Evolutionary conservation across 2,888 invertebrate genomes (phyloP), one percentile per base, ranked within the genome.

Genomic region (Minunthozetes semirufus): DNA sequence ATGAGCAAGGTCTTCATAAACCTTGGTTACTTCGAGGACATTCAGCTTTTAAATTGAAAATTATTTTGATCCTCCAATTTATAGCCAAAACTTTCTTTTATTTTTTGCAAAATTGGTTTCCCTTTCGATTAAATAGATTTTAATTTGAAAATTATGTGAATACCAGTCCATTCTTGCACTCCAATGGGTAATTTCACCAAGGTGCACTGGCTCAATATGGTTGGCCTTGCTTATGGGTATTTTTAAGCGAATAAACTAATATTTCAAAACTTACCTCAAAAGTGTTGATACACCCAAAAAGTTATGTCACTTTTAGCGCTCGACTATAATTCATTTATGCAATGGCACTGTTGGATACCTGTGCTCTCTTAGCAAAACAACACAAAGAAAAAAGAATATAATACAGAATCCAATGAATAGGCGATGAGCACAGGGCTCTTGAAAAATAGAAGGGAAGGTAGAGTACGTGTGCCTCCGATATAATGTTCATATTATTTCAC

Each of bases 291-390:
- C 59, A 59, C 73, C 73, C 59, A 73, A 70, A 70, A 73, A 63
- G 61, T 73, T 59, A 46, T 73, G 73, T 73, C 46, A 73, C 63
- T 73, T 73, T 63, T 73, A 73, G 61, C 73, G 63, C 73, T 63
- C n/a, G 73, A 33, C 73, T 46, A 70, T 70, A 70, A 46, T 70
- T 70, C 70, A 70, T 70, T 70, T 70, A 70, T 70, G 70, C 70
- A 70, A 70, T 70, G 25, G 48, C 70, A 15, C 70, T 48, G 70
- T 70, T 11, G 70, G 70, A 70, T 70, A 70, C 46, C 27, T 70
- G 42, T 38, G 70, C 38, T 22, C 56, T 19, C 13, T 29, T 29
- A 59, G 27, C 27, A 59, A 27, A 56, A 63, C 29, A 63, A 63
- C 33, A 63, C 17, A 63, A 66, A 38, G 22, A 63, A 27, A 17